These are phyloP conservation scores for Temnothorax rugatulus DNA, from an alignment of 2,888 invertebrate genomes.

Conservation along the genomic window DNA sequence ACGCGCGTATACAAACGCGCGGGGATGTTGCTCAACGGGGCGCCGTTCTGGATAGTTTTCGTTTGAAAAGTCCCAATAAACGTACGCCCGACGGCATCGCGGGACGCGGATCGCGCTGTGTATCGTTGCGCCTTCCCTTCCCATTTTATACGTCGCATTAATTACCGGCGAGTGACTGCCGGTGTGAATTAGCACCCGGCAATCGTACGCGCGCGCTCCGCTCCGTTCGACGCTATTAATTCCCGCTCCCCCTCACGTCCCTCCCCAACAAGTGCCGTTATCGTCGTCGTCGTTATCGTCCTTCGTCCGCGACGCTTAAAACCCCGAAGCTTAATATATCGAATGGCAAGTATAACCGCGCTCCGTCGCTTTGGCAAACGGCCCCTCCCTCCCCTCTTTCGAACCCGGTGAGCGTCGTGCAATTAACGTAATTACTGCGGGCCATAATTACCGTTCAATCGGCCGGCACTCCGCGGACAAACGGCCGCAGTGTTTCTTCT, in stretches of 20 bases:
- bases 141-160: slow-evolving; percentile 3
- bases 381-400: not conserved
- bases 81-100: not conserved
- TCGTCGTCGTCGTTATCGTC: slow-evolving; percentile 37
- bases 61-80: slow-evolving; percentile 10
- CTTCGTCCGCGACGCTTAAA: slow-evolving; percentile 13
- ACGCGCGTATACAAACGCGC: not conserved
- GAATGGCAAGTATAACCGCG: not conserved
- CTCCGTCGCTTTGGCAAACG: not conserved
- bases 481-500: slow-evolving; percentile 43
- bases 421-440: slow-evolving; percentile 73
- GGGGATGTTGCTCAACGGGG: not conserved
- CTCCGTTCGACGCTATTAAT: slow-evolving; percentile 39
- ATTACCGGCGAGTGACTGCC: slow-evolving; percentile 31
- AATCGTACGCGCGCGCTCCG: not conserved
- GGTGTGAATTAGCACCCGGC: slow-evolving; percentile 37
- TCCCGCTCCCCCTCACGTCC: not conserved
- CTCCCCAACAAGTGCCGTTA: slow-evolving; percentile 13
- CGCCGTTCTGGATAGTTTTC: slow-evolving; percentile 34
- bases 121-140: not conserved
- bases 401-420: slow-evolving; percentile 23
- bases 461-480: slow-evolving; percentile 53
- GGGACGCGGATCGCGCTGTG: not conserved
- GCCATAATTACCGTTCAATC: slow-evolving; percentile 70
- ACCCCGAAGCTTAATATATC: not conserved